Conservation (phyloP, 53 echinoderm and acorn worm species). For the Crossaster papposus region DNA sequence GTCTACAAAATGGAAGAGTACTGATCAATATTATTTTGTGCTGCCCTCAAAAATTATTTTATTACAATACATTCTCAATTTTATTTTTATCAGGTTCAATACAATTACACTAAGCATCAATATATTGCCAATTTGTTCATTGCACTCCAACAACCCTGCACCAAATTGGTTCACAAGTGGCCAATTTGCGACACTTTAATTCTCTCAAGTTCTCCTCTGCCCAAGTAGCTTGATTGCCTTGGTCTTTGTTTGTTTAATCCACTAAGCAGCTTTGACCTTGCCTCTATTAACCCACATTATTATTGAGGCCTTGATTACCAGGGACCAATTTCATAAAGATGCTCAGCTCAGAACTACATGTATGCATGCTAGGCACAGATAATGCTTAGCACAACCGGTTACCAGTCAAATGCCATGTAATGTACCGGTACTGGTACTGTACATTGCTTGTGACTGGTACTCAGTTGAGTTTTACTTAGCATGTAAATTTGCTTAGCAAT, state of each 20-base stretch:
- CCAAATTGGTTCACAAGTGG: slow-evolving; percentile 1
- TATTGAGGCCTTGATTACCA: background rate
- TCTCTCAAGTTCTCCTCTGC: background rate
- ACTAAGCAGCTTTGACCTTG: background rate
- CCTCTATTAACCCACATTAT: background rate
- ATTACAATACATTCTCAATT: background rate
- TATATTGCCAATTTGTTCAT: background rate
- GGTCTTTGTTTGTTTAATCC: background rate
- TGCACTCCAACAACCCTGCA: background rate
- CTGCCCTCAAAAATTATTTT: background rate
- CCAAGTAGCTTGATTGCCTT: background rate
- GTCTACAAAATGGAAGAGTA: background rate
- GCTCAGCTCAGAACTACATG: background rate
- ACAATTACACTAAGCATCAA: background rate
- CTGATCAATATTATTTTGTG: background rate
- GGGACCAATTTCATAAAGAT: background rate
- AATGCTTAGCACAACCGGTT: too few species aligned
- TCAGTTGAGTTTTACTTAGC: background rate
- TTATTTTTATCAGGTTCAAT: background rate
- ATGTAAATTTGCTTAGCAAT: background rate
- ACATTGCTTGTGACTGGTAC: background rate
- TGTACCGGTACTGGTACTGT: too few species aligned
- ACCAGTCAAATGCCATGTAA: too few species aligned
- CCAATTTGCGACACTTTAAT: background rate
- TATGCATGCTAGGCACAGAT: background rate